Base-by-base conservation (phyloP, 2,797 vertebrate genomes). In the Micropoecilia bifurca region DNA sequence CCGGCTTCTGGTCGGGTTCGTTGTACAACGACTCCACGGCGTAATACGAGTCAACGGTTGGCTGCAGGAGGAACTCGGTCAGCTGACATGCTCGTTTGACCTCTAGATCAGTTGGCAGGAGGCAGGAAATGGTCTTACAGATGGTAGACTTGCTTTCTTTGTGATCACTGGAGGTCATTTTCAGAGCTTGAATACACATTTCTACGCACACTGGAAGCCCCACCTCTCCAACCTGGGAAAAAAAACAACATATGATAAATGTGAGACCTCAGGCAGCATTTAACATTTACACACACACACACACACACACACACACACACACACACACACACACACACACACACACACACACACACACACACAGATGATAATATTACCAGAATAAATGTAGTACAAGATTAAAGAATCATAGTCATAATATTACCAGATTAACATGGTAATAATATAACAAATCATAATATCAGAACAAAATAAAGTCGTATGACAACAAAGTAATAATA, bases 11-110 rank as follows among this genome's bases (percentile, higher is more conserved):
- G 94, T 99, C 99, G 9, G 98, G 98, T 91, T 99, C 98, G 83
- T 99, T 99, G 95, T 99, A 99, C 0, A 99, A 94, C 87, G 98
- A 98, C 95, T 99, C 99, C 87, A 99, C 98, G 71, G 98, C 98
- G 85, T 99, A 99, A 91, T 99, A 99, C 0, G 98, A 97, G 94
- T 99, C 98, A 91, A 99, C 97, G 36, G 97, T 98, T 59, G 98
- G 98, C 89, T 99, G 98, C 33, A 99, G 96, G 82, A 99, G 98
- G 95, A 99, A 99, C 95, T 99, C 99, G 1, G 97, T 99, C 83
- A 99, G 95, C 88, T 99, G 98, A 94, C 99, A 99, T 92, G 99
- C 99, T 89, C 98, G 97, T 90, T 99, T 99, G 80, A 99, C 98
- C 93, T 99, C 99, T 88, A 99, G 93, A 93, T 99, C 98, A 89